These are phyloP conservation scores for Brachypalpus laphriformis DNA, from an alignment of 2,888 invertebrate genomes.

Conservation along the genomic window DNA sequence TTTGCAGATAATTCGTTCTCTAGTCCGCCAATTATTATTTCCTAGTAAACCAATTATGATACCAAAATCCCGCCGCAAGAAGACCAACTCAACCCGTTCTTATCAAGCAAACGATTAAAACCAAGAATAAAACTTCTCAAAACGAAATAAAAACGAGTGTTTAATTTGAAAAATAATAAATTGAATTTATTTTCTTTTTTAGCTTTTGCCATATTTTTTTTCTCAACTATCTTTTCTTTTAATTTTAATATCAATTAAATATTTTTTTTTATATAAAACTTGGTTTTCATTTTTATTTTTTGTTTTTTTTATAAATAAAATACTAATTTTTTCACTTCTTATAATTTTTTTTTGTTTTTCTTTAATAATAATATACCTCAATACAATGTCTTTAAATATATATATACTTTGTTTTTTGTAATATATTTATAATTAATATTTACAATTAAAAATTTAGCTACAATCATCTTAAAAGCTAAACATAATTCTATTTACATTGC, in stretches of 20 bases:
- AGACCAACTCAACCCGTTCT: no score
- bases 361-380: slow-evolving; percentile 74
- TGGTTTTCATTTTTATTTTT: slow-evolving; percentile 75
- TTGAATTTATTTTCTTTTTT: slow-evolving; percentile 76
- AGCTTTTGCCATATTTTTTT: slow-evolving; percentile 73
- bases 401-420: slow-evolving; percentile 44
- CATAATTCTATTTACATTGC: slow-evolving; percentile 67
- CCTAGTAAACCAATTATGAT: no score
- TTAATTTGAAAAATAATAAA: slow-evolving; percentile 76
- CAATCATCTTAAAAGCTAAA: slow-evolving; percentile 59
- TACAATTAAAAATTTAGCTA: slow-evolving; percentile 74
- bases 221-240: slow-evolving; percentile 76
- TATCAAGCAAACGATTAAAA: no score
- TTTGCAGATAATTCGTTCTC: no score
- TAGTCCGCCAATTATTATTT: no score
- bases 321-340: slow-evolving; percentile 79
- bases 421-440: slow-evolving; percentile 71
- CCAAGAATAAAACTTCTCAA: no score
- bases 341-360: slow-evolving; percentile 51
- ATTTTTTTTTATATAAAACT: slow-evolving; percentile 78
- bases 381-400: slow-evolving; percentile 74
- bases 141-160: slow-evolving; percentile 17
- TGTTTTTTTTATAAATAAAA: slow-evolving; percentile 79
- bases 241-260: slow-evolving; percentile 78
- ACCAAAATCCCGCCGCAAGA: no score